Percentiles rank a stretch among this genome's conserved stretches.
phyloP scores from a whole-genome alignment of 2,113 vertebrate species.

The Hymenochirus boettgeri region DNA sequence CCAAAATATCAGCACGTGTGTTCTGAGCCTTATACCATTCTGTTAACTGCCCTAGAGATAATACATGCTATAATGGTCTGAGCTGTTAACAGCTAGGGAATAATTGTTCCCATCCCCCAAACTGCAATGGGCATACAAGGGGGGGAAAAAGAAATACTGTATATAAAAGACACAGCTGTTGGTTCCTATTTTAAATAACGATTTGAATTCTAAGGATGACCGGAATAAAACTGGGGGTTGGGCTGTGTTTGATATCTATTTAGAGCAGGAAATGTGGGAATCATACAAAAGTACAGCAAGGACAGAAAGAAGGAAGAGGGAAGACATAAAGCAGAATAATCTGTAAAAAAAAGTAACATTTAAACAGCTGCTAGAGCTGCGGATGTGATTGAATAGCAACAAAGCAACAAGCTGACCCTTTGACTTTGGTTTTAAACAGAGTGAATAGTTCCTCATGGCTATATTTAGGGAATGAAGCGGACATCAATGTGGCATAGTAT shows the following conservation, averaged over 20 bases:
- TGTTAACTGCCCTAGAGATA: conserved; percentile 8
- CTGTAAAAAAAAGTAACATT: not conserved
- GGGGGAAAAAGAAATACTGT: conserved; percentile 33
- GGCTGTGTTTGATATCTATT: too few species aligned
- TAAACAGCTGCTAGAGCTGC: not conserved
- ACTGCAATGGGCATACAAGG: conserved; percentile 10
- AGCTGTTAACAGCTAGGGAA: conserved; percentile 2
- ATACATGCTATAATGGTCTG: not conserved
- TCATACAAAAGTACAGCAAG: not conserved
- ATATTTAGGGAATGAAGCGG: too few species aligned
- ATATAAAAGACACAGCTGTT: conserved; percentile 33
- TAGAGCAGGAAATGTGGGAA: not conserved
- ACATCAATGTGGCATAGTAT: too few species aligned
- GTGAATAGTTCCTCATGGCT: too few species aligned
- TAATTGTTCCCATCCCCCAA: conserved; percentile 19
- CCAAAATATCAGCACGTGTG: too few species aligned
- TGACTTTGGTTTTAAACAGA: conserved; percentile 4
- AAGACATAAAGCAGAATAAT: not conserved
- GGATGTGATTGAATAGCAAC: too few species aligned
- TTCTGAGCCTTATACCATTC: not conserved
- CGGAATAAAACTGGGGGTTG: not conserved
- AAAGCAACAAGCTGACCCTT: not conserved
- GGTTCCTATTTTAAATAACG: conserved; percentile 29
- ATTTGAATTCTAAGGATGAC: conserved; percentile 9
- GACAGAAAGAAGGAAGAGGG: not conserved